Evolutionary conservation across 2,888 invertebrate genomes (phyloP), one percentile per base, ranked within the genome.

Genomic region (Caenorhabditis imperialis): DNA sequence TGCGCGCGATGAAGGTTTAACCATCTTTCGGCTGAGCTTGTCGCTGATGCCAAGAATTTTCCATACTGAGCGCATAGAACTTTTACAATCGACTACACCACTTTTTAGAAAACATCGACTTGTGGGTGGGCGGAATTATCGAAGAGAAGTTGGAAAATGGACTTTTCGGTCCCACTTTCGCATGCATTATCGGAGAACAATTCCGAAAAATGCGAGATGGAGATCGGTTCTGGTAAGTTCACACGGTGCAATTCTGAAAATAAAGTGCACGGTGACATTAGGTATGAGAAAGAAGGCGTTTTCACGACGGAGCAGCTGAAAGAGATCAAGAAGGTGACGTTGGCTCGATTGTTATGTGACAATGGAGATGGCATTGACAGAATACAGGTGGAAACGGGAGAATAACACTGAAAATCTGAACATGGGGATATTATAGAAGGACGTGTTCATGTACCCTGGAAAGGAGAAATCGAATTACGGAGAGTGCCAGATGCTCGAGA

Each of bases 61-160:
- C 50, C 33, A 50, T 84, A 50, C 79, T 79, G 77, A 78, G 82
- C 67, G 75, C 57, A 23, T 23, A 16, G n/a, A 33, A 23, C 33
- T 18, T 37, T 35, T 48, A 10, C 30, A 7, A 30, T n/a, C n/a
- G n/a, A n/a, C n/a, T n/a, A 30, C 30, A 30, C 10, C 10, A 30
- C 7, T 30, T 30, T 25, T 42, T 75, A 78, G 90, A 89, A 61
- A 99, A 99, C 85, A 92, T 99, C 72, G 99, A 99, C 88, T 92
- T 98, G 22, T 99, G 94, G 93, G 95, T 97, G 20, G 97, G 96
- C 5, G 98, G 96, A 3, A 92, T 99, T 80, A 90, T 96, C 38
- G 99, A 99, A 90, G 93, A 93, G 87, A 91, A 93, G 0, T 61
- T 90, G 23, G 92, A 92, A 7, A 94, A 93, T 53, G 94, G 93